Evolutionary conservation across 2,888 invertebrate genomes (phyloP).

Genomic region (Clitarchus hookeri): DNA sequence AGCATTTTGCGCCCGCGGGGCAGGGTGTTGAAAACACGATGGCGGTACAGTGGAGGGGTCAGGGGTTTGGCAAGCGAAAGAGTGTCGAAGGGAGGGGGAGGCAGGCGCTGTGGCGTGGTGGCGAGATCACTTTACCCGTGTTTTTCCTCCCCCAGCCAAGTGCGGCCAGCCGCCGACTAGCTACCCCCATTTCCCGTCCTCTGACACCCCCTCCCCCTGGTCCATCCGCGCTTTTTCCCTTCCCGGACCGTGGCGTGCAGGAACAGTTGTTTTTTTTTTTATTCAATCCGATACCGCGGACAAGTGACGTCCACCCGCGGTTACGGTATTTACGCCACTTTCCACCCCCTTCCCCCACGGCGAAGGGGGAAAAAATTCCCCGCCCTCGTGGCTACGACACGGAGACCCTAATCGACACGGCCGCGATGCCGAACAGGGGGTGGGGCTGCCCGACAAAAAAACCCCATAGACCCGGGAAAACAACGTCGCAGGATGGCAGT

Average conservation of each 20-base stretch:
- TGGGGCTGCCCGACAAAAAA: neutral
- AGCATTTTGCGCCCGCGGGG: neutral
- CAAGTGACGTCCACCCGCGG: constrained; percentile 22
- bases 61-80: neutral
- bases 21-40: neutral
- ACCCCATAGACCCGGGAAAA: neutral
- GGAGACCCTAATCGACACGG: constrained; percentile 14
- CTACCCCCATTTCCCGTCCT: neutral
- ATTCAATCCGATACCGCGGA: constrained; percentile 23
- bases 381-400: neutral
- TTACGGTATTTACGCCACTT: constrained; percentile 23
- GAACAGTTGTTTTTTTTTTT: constrained; percentile 15
- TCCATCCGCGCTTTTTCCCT: neutral
- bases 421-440: neutral
- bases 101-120: neutral
- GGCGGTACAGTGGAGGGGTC: neutral
- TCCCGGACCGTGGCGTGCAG: neutral
- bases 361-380: neutral
- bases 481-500: neutral
- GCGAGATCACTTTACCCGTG: neutral
- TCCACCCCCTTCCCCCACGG: neutral
- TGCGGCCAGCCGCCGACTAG: constrained; percentile 17
- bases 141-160: constrained; percentile 3
- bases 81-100: neutral
- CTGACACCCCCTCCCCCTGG: neutral